A percentile compares a stretch with the other conserved stretches of the same genome.
phyloP scores from a whole-genome alignment of 2,113 vertebrate species.

The Galeopterus variegatus region DNA sequence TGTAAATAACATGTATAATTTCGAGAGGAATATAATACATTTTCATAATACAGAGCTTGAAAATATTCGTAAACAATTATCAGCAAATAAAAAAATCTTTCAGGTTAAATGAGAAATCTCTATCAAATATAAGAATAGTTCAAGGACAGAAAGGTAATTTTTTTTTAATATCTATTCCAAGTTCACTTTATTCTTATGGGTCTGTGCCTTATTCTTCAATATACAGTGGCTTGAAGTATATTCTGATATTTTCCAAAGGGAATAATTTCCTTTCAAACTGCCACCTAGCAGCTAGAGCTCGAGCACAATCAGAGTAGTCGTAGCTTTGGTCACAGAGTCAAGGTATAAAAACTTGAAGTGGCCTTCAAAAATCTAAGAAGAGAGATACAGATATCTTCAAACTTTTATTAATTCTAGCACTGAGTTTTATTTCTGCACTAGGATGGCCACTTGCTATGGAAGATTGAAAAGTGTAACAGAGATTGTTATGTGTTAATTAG shows the following conservation, averaged over 20 bases:
- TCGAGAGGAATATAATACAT: neutral
- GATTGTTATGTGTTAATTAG: neutral
- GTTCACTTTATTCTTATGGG: fast-evolving
- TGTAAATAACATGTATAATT: neutral
- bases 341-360: neutral
- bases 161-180: neutral
- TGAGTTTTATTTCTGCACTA: neutral
- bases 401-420: neutral
- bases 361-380: neutral
- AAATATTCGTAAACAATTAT: neutral
- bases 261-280: neutral
- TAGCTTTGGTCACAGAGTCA: neutral
- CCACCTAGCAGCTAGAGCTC: neutral
- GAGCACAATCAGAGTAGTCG: too few species aligned
- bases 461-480: neutral
- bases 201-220: neutral
- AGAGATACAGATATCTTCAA: neutral
- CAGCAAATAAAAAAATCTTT: neutral
- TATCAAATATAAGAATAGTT: neutral
- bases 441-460: neutral
- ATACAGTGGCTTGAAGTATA: too few species aligned
- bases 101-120: neutral
- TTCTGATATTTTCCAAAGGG: too few species aligned
- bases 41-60: neutral
- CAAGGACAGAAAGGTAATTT: neutral